Base-by-base conservation (phyloP, 2,797 vertebrate species). In the Brachymystax lenok region DNA sequence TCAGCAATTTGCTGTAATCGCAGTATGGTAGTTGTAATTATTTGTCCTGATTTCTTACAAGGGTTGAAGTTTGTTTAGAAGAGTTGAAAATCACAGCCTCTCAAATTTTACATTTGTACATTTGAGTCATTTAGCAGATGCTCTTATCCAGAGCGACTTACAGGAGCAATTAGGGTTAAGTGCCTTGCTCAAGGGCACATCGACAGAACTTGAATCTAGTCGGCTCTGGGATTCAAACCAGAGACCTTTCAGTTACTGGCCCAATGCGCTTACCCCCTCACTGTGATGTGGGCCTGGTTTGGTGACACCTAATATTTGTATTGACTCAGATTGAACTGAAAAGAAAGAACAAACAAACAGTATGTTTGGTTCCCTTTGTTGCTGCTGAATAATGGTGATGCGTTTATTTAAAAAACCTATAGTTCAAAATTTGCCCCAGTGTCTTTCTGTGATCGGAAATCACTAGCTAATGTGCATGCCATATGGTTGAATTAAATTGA, bases 401-500 rank as follows among this genome's bases (percentile, higher is more conserved):
- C 63, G 71, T 79, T 84, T 84, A 83, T 86, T 85, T 85, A 71
- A 80, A 88, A 76, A 83, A 76, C 78, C 75, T 81, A 82, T 82
- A 0, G 71, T 73, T 85, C 86, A 87, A 83, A 90, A 75, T 35
- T 35, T 75, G 69, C 63, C 28, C 17, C 82, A 27, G 30, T 86
- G 77, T 79, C 75, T 74, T 71, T 82, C 71, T 76, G 82, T 76
- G 84, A 93, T 91, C 85, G 92, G 88, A 93, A 93, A 93, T 92
- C 88, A 86, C 72, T 91, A 75, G 77, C 81, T 88, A 78, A 81
- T 87, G 87, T 86, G 81, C 79, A 84, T 88, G 88, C 80, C 89
- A 88, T 89, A 90, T 83, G 76, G 87, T 86, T 91, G 78, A 90
- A 90, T 85, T 86, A 89, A 91, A 89, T 88, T 79, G 87, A 87